phyloP scores from a whole-genome alignment of 2,113 vertebrate genomes.

The Laticauda laticaudata region DNA sequence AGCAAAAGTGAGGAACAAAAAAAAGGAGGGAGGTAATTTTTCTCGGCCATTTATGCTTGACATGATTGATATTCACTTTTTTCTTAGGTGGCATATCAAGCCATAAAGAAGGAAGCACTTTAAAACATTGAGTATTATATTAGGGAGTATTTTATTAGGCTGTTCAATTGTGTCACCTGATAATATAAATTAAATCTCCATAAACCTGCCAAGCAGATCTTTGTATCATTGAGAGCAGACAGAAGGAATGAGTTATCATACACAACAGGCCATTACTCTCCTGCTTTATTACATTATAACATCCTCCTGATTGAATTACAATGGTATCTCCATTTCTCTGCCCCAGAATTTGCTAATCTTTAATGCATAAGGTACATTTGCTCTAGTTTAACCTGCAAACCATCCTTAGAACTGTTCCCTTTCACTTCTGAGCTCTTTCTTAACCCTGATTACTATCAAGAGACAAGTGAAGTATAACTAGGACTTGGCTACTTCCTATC shows the following conservation, averaged over 20 bases:
- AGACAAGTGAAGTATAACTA: no score
- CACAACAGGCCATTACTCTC: constrained; percentile 19
- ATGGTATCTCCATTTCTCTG: background rate
- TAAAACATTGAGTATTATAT: constrained; percentile 3
- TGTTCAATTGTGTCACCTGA: constrained; percentile 21
- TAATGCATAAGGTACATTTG: background rate
- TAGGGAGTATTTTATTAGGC: constrained; percentile 16
- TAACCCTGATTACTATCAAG: background rate
- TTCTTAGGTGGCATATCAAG: background rate
- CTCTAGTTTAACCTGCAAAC: background rate
- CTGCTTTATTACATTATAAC: constrained; percentile 22
- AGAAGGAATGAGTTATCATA: constrained; percentile 19
- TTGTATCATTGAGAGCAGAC: constrained; percentile 28
- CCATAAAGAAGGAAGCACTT: constrained; percentile 20
- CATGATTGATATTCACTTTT: background rate
- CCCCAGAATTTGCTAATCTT: background rate
- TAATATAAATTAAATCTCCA: constrained; percentile 37
- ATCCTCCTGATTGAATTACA: constrained; percentile 22
- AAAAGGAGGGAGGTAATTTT: background rate
- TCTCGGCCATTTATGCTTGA: background rate
- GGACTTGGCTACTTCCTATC: background rate
- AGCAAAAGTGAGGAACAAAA: background rate
- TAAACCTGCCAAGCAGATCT: constrained; percentile 32
- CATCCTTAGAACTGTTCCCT: background rate
- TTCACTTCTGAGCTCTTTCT: background rate